Base-by-base conservation (phyloP, 1,140 invertebrate genomes). In the Hyles vespertilio region DNA sequence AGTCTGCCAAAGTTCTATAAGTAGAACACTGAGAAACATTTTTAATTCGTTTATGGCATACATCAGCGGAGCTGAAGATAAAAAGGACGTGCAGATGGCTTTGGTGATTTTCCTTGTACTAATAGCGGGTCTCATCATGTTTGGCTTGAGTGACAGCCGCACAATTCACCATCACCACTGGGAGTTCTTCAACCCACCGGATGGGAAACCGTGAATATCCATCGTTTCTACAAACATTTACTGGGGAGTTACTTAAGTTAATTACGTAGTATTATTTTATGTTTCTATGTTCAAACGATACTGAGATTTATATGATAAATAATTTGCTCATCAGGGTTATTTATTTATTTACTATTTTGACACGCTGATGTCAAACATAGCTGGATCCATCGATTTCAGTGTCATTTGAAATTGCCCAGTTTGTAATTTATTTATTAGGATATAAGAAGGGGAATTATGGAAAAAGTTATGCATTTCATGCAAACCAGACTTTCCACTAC, bases 181-280 rank as follows among this genome's bases (percentile, higher is more conserved):
- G 95, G 95, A 96, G 78, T 96, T 94, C 77, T 95, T 94, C 69
- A 95, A 94, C 89, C 94, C 94, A 22, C 94, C 94, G 32, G 82
- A 88, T 51, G 74, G 69, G 6, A 59, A 90, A 72, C 62, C 90
- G 89, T 68, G 65, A 79, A n/a, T 33, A 11, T 40, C 36, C 8
- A 40, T 8, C 36, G 36, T 40, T 22, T 22, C 36, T 40, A 40
- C 36, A 8, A 40, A 40, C 5, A 5, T 1, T 40, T 40, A 0
- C 36, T 8, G 8, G 36, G 8, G 36, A 5, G 4, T 40, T 40
- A 8, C 4, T 8, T 40, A 40, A 40, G 36, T 40, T 40, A 5
- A 40, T 40, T 47, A 47, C 10, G 3, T 22, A 22, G 22, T 22
- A 22, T 47, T 47, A 47, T 8, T 11, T 11, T 47, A 47, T 8